Percentiles rank a stretch among this genome's conserved stretches.
Conservation (phyloP, 1,140 invertebrate genomes). For the Cydia splendana region DNA sequence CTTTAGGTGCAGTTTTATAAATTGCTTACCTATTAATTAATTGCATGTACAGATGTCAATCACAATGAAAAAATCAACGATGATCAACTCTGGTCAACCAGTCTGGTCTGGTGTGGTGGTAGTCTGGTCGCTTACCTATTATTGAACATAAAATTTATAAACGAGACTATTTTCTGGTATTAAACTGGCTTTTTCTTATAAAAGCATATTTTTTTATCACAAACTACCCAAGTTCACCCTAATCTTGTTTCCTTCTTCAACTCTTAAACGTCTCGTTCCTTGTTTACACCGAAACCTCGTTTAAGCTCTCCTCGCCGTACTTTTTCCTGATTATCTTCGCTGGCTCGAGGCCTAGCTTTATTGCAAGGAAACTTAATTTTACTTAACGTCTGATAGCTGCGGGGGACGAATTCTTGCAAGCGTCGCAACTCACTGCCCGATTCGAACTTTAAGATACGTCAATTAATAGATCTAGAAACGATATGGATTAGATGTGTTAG, state of each 20-base stretch:
- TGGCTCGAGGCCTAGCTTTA: slow-evolving; percentile 18
- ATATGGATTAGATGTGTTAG: too few species aligned
- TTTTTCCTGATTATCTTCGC: slow-evolving; percentile 28
- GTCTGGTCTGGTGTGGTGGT: too few species aligned
- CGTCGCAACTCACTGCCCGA: neutral
- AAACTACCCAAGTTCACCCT: slow-evolving; percentile 6
- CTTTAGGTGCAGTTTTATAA: too few species aligned
- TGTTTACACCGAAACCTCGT: slow-evolving; percentile 33
- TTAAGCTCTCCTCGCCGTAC: slow-evolving; percentile 17
- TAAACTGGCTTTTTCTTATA: neutral
- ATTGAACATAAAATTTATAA: too few species aligned
- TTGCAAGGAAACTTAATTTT: slow-evolving; percentile 30
- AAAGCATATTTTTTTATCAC: neutral
- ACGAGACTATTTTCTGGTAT: neutral
- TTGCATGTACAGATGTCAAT: too few species aligned
- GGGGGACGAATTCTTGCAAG: neutral
- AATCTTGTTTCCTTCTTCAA: slow-evolving; percentile 28
- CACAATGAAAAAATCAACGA: too few species aligned
- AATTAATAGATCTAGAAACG: too few species aligned
- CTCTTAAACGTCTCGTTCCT: slow-evolving; percentile 19
- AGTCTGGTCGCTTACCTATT: too few species aligned
- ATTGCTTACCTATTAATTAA: too few species aligned
- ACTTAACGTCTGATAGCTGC: slow-evolving; percentile 18
- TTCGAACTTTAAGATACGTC: too few species aligned
- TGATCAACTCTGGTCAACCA: too few species aligned